Conservation (phyloP, 2,113 vertebrate genomes). For the Aegithalos caudatus region DNA sequence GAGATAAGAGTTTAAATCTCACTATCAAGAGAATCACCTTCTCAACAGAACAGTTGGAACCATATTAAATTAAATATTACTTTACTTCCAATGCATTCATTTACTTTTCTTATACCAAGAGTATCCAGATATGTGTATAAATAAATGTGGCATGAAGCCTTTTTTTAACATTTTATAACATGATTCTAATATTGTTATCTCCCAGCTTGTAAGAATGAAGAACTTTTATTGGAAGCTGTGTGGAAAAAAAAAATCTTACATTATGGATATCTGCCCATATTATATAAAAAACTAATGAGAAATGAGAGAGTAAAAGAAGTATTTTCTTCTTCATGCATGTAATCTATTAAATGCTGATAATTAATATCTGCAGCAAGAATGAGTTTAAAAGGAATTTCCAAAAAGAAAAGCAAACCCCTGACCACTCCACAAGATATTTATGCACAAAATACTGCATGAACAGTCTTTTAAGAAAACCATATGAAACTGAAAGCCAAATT, state of each 20-base stretch:
- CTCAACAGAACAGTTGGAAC: not conserved
- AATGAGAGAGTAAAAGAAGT: not conserved
- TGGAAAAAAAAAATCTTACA: not conserved
- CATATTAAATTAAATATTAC: conserved; percentile 15
- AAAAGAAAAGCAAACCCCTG: not conserved
- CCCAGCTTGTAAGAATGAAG: not conserved
- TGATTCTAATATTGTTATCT: not conserved
- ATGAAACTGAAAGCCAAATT: not conserved
- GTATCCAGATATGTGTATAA: not conserved
- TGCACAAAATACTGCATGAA: not conserved
- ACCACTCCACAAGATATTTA: not conserved
- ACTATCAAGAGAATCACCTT: not conserved
- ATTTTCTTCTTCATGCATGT: not conserved
- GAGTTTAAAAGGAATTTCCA: not conserved
- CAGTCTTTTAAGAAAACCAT: not conserved
- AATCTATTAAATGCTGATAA: not conserved
- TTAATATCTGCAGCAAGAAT: not conserved
- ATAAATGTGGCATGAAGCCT: not conserved
- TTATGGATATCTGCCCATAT: not conserved
- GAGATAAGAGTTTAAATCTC: conserved; percentile 17
- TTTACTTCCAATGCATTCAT: not conserved
- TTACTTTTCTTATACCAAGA: not conserved
- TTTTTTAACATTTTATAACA: not conserved
- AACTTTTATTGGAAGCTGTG: not conserved
- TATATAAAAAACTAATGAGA: not conserved